Conservation (phyloP, 92 coral and sea anemone genomes). For the Palythoa heliodiscus region DNA sequence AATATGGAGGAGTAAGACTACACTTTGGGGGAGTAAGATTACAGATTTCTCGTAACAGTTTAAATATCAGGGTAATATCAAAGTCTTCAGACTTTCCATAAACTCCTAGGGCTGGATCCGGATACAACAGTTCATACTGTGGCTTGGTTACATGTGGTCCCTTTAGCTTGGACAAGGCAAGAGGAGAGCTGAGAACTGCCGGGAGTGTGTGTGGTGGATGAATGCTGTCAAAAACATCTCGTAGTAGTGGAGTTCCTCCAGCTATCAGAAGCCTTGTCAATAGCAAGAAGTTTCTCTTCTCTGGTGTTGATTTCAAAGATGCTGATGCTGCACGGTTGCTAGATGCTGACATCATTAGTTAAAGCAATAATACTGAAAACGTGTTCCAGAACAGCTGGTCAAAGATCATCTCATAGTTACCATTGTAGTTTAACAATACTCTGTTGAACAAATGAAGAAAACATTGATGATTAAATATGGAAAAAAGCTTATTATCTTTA, state of each 20-base stretch:
- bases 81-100: neutral
- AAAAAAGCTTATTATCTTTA: too few species aligned
- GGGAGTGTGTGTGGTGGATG: neutral
- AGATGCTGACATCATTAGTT: too few species aligned
- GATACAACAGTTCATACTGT: neutral
- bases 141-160: neutral
- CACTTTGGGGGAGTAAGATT: too few species aligned
- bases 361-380: too few species aligned
- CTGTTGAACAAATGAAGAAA: too few species aligned
- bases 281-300: neutral
- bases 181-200: neutral
- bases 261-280: conserved; percentile 18
- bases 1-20: neutral
- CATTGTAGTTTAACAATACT: too few species aligned
- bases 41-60: conserved; percentile 19
- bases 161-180: neutral
- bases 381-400: too few species aligned
- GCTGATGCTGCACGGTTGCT: too few species aligned
- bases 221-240: neutral
- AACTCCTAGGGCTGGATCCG: conserved; percentile 21
- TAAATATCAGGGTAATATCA: conserved; percentile 15
- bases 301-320: neutral
- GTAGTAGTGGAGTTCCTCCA: neutral
- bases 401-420: too few species aligned
- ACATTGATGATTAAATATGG: too few species aligned